Percentiles rank a stretch among this genome's conserved stretches.
phyloP scores from a whole-genome alignment of 1,140 invertebrate species.

The Coptotermes formosanus region DNA sequence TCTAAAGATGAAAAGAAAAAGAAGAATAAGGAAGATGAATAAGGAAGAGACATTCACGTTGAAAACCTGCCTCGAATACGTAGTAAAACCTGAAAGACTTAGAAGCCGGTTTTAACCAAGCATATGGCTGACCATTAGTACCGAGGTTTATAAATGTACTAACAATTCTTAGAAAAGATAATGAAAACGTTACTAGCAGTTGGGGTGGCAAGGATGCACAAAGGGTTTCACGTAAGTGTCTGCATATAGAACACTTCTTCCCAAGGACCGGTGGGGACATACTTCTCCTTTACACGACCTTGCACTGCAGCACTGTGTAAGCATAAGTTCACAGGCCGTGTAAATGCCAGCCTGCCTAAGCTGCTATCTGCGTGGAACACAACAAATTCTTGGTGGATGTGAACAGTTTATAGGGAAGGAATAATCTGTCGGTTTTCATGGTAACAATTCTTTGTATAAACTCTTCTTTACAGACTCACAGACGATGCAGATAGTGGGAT shows the following conservation, averaged over 20 bases:
- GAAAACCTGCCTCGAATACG: background rate
- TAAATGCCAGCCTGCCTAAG: background rate
- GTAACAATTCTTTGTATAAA: too few species aligned
- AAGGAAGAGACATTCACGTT: background rate
- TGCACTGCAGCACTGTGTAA: background rate
- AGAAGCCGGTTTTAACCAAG: background rate
- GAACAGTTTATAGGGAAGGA: too few species aligned
- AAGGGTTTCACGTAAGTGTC: background rate
- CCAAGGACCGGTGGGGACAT: background rate
- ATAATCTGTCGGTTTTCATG: too few species aligned
- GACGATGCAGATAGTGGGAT: too few species aligned
- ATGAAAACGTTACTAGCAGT: background rate
- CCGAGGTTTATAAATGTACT: background rate
- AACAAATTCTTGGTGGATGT: too few species aligned
- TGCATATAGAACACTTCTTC: background rate
- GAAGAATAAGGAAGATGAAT: background rate
- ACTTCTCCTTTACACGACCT: background rate
- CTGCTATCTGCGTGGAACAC: too few species aligned
- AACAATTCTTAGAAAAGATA: background rate
- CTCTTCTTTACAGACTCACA: too few species aligned
- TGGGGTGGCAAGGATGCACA: background rate
- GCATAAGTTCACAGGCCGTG: background rate
- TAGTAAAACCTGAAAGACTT: background rate
- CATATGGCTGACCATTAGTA: background rate
- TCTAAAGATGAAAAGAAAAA: too few species aligned